Conservation (phyloP, 1,140 invertebrate species). For the Drosophila cardini region DNA sequence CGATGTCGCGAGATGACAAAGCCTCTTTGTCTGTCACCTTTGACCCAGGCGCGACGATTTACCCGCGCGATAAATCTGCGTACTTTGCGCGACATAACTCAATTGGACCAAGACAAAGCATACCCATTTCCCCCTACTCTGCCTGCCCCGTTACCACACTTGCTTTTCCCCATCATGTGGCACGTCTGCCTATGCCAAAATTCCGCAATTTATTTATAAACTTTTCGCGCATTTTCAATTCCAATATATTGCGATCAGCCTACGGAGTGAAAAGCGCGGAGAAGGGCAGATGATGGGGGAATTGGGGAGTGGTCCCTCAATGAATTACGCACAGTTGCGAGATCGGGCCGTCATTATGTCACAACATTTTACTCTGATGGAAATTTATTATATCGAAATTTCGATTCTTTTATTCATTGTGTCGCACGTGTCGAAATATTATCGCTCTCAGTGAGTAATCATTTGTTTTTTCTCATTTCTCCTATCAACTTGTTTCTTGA, state of each 20-base stretch:
- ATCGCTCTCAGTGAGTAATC: constrained; percentile 32
- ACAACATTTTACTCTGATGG: constrained; percentile 69
- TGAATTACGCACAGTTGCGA: constrained; percentile 53
- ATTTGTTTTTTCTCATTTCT: constrained; percentile 22
- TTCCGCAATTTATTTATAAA: constrained; percentile 79
- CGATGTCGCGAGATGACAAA: constrained; percentile 70
- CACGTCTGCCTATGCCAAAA: constrained; percentile 64
- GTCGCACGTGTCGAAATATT: constrained; percentile 48
- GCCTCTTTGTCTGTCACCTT: constrained; percentile 82
- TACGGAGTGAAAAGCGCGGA: not conserved
- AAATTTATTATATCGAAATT: constrained; percentile 76
- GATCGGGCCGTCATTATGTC: constrained; percentile 74
- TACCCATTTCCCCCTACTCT: constrained; percentile 3
- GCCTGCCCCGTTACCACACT: not conserved
- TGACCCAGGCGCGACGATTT: constrained; percentile 67
- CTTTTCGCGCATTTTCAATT: constrained; percentile 69
- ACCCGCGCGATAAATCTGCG: constrained; percentile 70
- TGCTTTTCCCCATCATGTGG: constrained; percentile 19
- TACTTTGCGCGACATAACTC: constrained; percentile 77
- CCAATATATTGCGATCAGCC: constrained; percentile 35
- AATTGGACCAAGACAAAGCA: constrained; percentile 83
- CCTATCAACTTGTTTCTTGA: too few relatives aligned
- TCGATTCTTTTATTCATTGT: constrained; percentile 20
- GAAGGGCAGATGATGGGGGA: not conserved
- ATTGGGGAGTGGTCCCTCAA: constrained; percentile 21